phyloP scores from a whole-genome alignment of 1,140 invertebrate genomes.

The Aplysia californica region DNA sequence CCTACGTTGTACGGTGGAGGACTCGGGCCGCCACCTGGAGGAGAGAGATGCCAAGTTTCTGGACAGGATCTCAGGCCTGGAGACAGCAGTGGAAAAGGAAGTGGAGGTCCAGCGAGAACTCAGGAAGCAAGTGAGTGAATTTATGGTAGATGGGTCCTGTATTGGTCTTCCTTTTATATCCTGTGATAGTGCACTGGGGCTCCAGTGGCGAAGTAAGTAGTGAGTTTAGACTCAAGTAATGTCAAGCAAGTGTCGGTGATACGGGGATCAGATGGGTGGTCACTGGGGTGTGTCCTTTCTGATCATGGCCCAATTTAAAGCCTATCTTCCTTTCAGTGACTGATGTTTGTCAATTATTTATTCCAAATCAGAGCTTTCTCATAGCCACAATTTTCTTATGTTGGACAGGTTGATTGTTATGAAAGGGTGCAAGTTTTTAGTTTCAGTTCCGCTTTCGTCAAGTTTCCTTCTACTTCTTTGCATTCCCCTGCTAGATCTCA shows the following conservation, averaged over 20 bases:
- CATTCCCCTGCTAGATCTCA: too few species aligned
- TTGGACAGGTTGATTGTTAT: too few species aligned
- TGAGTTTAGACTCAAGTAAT: too few species aligned
- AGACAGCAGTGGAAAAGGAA: conserved; percentile 60
- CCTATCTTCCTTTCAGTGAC: neutral
- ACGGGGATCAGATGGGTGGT: too few species aligned
- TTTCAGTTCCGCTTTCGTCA: too few species aligned
- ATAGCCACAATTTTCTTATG: neutral
- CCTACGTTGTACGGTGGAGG: conserved; percentile 47
- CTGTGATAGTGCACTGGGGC: too few species aligned
- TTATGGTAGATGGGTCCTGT: neutral
- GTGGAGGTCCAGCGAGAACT: conserved; percentile 61
- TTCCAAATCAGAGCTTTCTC: neutral
- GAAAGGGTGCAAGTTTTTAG: too few species aligned
- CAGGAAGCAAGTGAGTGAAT: conserved; percentile 59
- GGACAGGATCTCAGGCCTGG: conserved; percentile 52
- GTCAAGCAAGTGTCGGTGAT: too few species aligned
- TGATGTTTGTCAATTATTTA: neutral
- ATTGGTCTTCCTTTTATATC: too few species aligned
- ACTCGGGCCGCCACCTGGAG: conserved; percentile 41
- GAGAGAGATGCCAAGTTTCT: conserved; percentile 46
- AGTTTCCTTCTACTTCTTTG: too few species aligned
- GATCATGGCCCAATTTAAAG: neutral
- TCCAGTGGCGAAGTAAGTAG: too few species aligned
- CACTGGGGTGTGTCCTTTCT: too few species aligned